phyloP scores from a whole-genome alignment of 2,797 vertebrate genomes.

The Coilia nasus region DNA sequence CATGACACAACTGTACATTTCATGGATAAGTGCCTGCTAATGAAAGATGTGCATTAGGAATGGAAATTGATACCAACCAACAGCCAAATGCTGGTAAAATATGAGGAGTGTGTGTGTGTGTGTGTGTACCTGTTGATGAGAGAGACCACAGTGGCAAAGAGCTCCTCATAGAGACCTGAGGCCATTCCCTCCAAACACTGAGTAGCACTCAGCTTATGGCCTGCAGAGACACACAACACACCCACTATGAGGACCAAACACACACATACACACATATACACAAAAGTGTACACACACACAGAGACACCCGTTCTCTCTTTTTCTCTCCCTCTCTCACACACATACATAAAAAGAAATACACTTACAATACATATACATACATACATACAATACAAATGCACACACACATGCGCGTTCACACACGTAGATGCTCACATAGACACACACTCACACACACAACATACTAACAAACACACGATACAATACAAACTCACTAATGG shows the following conservation, averaged over 20 bases:
- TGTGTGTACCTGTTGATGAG: constrained; percentile 92
- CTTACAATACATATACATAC: neutral
- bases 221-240: constrained; percentile 60
- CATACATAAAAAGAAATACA: neutral
- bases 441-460: neutral
- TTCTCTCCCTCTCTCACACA: neutral
- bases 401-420: neutral
- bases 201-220: constrained; percentile 81
- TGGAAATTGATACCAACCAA: no score
- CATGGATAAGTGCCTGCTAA: neutral
- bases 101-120: constrained; percentile 13
- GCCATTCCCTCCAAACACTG: constrained; percentile 95
- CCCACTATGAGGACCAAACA: neutral
- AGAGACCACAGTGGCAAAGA: constrained; percentile 83
- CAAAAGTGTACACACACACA: neutral
- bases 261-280: constrained; percentile 20
- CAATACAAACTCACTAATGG: neutral
- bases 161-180: constrained; percentile 89
- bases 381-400: neutral
- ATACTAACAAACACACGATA: neutral
- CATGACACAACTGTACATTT: neutral
- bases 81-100: no score
- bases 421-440: neutral
- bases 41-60: neutral
- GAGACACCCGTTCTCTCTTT: neutral